Base-by-base conservation (phyloP, 2,888 invertebrate species). In the Heliothis peltigera region DNA sequence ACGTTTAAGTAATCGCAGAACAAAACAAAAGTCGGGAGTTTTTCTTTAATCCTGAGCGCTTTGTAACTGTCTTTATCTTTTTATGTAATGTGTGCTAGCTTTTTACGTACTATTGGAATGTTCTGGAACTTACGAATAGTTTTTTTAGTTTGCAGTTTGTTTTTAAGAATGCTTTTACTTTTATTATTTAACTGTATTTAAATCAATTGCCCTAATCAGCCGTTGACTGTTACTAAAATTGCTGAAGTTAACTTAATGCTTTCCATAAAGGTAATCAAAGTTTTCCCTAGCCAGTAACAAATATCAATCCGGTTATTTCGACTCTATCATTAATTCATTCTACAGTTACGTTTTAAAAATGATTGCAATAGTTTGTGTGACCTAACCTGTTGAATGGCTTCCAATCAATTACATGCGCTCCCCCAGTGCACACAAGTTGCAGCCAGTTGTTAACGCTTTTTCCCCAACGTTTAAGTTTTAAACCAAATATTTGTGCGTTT, bases 1-100 rank as follows among this genome's bases (percentile, higher is more conserved):
- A 47, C 65, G 64, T 57, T 79, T 64, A 75, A 79, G 75, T 77
- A 75, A 77, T 77, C 71, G 79, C 42, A 65, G 64, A 79, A 75
- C 68, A 60, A 59, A 58, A 55, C 61, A 59, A 57, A 77, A 75
- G 51, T 75, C 59, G 28, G 12, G 18, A 71, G 64, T 66, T 75
- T 67, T 68, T 53, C 65, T 68, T 79, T 75, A 77, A 79, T 79
- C 71, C 59, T 47, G 46, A 47, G 19, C 52, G 76, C 67, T 71
- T 77, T 77, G 68, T 68, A 59, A 67, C 69, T 53, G 44, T 32
- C 68, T 79, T 61, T 68, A 67, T 68, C 67, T 77, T 79, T 79
- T 68, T 72, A 46, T 69, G 66, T 53, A 43, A 54, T 42, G 21
- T 51, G 58, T 42, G 51, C 54, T 42, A 5, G 44, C 42, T 65